A percentile compares a stretch with the other conserved stretches of the same genome.
phyloP scores from a whole-genome alignment of 2,888 invertebrate species.

The Corythucha ciliata region DNA sequence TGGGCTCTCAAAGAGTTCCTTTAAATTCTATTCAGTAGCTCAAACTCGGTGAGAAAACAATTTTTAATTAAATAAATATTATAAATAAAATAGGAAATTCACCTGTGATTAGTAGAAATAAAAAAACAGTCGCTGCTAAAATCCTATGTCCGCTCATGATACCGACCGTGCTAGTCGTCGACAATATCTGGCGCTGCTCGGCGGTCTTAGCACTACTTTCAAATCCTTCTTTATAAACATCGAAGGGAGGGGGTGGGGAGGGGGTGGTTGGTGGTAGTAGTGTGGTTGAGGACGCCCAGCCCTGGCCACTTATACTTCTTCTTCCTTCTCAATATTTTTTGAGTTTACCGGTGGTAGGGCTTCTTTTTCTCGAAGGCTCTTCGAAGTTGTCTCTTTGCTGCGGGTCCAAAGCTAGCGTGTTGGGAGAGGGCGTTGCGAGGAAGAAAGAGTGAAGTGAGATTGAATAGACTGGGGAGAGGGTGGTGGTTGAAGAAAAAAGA shows the following conservation, averaged over 20 bases:
- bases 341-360: neutral
- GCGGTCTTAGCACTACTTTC: conserved; percentile 17
- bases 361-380: neutral
- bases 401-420: neutral
- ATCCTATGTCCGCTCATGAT: conserved; percentile 15
- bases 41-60: no score
- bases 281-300: neutral
- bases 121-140: conserved; percentile 11
- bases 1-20: no score
- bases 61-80: no score
- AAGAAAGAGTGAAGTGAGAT: no score
- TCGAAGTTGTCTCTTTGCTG: neutral
- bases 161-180: conserved; percentile 17
- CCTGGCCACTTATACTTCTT: neutral
- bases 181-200: conserved; percentile 19
- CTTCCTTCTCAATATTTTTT: no score
- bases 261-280: no score
- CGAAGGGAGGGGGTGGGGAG: conserved; percentile 12
- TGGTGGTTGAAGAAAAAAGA: no score
- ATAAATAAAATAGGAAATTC: conserved; percentile 2
- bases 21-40: no score
- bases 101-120: conserved; percentile 18
- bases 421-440: conserved; percentile 1
- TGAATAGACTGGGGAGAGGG: neutral
- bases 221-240: conserved; percentile 21